These are phyloP conservation scores for Rhea americana DNA, from an alignment of 2,113 vertebrate genomes.

Conservation along the genomic window DNA sequence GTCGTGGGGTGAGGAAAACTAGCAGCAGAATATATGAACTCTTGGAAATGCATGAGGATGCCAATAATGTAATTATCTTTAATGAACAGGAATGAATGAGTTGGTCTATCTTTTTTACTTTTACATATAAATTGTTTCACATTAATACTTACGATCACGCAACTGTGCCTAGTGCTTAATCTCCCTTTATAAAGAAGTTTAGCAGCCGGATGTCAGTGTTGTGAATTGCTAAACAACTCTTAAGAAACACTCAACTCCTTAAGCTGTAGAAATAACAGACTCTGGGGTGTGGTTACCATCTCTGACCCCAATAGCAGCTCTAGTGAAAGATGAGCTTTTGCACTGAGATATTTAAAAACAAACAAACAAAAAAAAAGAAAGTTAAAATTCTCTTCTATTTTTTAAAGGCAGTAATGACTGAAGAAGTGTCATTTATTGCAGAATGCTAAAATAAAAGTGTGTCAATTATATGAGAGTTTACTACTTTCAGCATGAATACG, in stretches of 20 bases:
- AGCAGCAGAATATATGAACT: neutral
- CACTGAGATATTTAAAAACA: neutral
- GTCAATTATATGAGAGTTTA: neutral
- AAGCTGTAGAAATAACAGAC: neutral
- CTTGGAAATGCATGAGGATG: neutral
- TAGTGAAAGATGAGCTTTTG: conserved; percentile 19
- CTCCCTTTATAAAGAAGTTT: neutral
- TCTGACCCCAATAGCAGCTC: neutral
- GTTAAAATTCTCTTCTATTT: conserved; percentile 21
- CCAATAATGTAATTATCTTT: neutral
- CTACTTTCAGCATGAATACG: conserved; percentile 37
- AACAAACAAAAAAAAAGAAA: neutral
- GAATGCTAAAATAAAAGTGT: conserved; percentile 12
- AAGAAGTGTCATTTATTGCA: conserved; percentile 15
- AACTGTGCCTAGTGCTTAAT: neutral
- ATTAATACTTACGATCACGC: neutral
- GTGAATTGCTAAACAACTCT: neutral
- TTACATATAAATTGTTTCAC: neutral
- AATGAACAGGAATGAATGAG: neutral
- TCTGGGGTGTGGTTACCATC: neutral
- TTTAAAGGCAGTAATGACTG: conserved; percentile 10
- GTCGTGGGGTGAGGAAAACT: neutral
- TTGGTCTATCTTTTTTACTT: neutral
- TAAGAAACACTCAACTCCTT: neutral
- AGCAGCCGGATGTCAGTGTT: neutral